Evolutionary conservation across 2,888 invertebrate species (phyloP).

Genomic region (Lasioglossum lativentre): DNA sequence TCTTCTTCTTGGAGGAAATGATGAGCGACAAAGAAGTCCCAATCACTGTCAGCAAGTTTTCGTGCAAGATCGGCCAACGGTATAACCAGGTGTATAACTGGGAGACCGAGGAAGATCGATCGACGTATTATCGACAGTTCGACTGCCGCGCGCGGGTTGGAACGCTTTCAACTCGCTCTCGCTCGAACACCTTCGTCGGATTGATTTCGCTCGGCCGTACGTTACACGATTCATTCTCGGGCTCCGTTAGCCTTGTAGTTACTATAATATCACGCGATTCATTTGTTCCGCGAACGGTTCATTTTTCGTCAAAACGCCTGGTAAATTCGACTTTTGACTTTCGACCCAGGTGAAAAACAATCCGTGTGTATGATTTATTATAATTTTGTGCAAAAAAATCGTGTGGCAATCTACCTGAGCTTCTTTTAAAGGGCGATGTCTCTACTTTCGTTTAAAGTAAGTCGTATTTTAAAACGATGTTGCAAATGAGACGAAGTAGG

Average conservation of each 20-base stretch:
- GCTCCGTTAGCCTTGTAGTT: background rate
- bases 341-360: too few relatives aligned
- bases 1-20: background rate
- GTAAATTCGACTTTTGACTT: background rate
- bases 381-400: background rate
- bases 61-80: background rate
- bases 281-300: background rate
- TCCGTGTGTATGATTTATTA: background rate
- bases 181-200: conserved; percentile 21
- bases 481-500: too few relatives aligned
- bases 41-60: background rate
- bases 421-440: background rate
- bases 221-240: conserved; percentile 13
- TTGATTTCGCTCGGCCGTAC: conserved; percentile 33
- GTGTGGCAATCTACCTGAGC: background rate
- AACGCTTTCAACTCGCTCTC: conserved; percentile 25
- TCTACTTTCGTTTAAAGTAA: background rate
- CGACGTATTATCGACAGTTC: conserved; percentile 63
- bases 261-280: conserved; percentile 5
- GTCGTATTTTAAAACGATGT: background rate
- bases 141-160: conserved; percentile 39
- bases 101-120: conserved; percentile 55
- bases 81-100: background rate
- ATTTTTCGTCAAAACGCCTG: background rate
- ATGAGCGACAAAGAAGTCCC: background rate